phyloP scores from a whole-genome alignment of 2,797 vertebrate species.

The Arrhamphus sclerolepis region DNA sequence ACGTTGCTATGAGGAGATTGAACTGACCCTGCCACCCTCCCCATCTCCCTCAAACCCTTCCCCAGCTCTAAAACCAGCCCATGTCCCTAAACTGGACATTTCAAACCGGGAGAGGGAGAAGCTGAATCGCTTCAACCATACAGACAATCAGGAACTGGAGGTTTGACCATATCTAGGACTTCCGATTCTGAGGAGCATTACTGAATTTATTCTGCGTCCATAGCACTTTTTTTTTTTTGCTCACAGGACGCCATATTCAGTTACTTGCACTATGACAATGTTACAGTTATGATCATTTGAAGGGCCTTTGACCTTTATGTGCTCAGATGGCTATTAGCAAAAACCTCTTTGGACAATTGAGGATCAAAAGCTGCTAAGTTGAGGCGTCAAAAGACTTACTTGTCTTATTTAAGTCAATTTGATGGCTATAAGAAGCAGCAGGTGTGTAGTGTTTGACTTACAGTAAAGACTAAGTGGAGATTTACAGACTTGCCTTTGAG shows the following conservation, averaged over 20 bases:
- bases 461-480: conserved; percentile 15
- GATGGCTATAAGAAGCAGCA: conserved; percentile 22
- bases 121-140: conserved; percentile 80
- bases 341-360: conserved; percentile 20
- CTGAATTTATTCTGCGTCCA: conserved; percentile 37
- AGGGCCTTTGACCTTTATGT: conserved; percentile 31
- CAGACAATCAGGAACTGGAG: conserved; percentile 78
- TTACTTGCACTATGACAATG: conserved; percentile 39
- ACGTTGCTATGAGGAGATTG: conserved; percentile 80
- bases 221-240: conserved; percentile 47
- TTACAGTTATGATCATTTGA: conserved; percentile 33
- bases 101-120: conserved; percentile 85
- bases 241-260: conserved; percentile 38
- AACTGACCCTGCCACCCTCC: conserved; percentile 75
- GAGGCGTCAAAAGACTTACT: conserved; percentile 23
- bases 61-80: conserved; percentile 72
- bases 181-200: conserved; percentile 22
- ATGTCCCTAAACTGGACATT: conserved; percentile 81
- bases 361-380: conserved; percentile 37
- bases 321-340: conserved; percentile 20
- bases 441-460: conserved; percentile 27
- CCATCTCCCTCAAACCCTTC: conserved; percentile 67
- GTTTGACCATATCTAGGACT: conserved; percentile 68
- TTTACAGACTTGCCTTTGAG: conserved; percentile 47
- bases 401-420: conserved; percentile 21